A percentile compares a stretch with the other conserved stretches of the same genome.
phyloP scores from a whole-genome alignment of 2,797 vertebrate species.

The Pagetopsis macropterus region DNA sequence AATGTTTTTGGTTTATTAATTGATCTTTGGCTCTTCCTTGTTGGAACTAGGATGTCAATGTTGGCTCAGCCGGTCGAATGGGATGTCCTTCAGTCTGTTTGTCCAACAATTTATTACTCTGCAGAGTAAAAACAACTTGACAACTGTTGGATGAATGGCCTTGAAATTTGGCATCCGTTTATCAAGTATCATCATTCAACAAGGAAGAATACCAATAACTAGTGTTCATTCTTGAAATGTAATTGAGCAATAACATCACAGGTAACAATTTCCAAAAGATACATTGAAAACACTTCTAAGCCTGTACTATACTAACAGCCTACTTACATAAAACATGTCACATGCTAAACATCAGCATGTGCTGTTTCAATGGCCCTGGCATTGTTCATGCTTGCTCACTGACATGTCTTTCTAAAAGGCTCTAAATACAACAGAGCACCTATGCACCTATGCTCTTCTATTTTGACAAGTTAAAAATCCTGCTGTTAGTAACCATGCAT shows the following conservation, averaged over 20 bases:
- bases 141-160: background rate
- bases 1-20: background rate
- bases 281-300: background rate
- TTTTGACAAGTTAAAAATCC: background rate
- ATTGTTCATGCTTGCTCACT: background rate
- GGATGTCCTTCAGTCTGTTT: constrained; percentile 17
- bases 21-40: background rate
- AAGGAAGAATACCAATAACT: background rate
- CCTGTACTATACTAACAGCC: background rate
- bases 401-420: background rate
- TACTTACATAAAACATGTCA: background rate
- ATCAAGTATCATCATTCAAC: background rate
- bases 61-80: background rate
- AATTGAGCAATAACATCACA: background rate
- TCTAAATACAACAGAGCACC: background rate
- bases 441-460: background rate
- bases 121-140: background rate
- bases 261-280: background rate
- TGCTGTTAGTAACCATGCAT: background rate
- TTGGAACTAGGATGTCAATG: background rate
- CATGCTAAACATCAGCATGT: background rate
- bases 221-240: background rate
- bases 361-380: background rate
- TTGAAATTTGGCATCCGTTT: background rate
- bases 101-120: background rate